Evolutionary conservation across 2,113 vertebrate species (phyloP).

Genomic region (Hyla sarda): DNA sequence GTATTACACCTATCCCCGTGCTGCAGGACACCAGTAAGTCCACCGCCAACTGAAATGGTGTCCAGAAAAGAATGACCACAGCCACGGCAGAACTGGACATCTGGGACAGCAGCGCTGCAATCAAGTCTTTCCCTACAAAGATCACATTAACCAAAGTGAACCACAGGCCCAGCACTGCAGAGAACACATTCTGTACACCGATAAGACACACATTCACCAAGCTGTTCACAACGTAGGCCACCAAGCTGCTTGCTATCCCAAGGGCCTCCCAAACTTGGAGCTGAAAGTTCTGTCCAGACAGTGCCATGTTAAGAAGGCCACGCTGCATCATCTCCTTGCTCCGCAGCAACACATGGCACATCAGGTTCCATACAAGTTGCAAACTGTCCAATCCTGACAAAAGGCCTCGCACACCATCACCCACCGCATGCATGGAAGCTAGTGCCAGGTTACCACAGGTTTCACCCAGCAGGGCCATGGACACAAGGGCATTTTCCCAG

Average conservation of each 20-base stretch:
- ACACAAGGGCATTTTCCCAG: conserved; percentile 74
- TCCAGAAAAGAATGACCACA: conserved; percentile 87
- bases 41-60: conserved; percentile 82
- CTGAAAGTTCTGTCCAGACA: conserved; percentile 74
- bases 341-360: conserved; percentile 78
- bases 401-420: conserved; percentile 71
- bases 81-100: conserved; percentile 86
- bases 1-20: conserved; percentile 78
- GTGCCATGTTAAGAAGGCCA: conserved; percentile 70
- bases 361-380: conserved; percentile 86
- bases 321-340: conserved; percentile 83
- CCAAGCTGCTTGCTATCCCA: conserved; percentile 81
- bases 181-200: conserved; percentile 83
- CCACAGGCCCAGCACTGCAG: conserved; percentile 73
- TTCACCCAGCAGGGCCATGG: conserved; percentile 69
- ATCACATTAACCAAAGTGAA: conserved; percentile 77
- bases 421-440: conserved; percentile 65
- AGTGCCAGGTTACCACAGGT: conserved; percentile 66
- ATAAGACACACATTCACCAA: conserved; percentile 87
- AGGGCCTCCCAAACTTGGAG: conserved; percentile 80
- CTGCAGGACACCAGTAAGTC: conserved; percentile 78
- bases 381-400: conserved; percentile 81
- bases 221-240: conserved; percentile 89
- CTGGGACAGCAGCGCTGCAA: conserved; percentile 78
- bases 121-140: conserved; percentile 77